Conservation (phyloP, 2,797 vertebrate species). For the Lagocephalus sceleratus region DNA sequence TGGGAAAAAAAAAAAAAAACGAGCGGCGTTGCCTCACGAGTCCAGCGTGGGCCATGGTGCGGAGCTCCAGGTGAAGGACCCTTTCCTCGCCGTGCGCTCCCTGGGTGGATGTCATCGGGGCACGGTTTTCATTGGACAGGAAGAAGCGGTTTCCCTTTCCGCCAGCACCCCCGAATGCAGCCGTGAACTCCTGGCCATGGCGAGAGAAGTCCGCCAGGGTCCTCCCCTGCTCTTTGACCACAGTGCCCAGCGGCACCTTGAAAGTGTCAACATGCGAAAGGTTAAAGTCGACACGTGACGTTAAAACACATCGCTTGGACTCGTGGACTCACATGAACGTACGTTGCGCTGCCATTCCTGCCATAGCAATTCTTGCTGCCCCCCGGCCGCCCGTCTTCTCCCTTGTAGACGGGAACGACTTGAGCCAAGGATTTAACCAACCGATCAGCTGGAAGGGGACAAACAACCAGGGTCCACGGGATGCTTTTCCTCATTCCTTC, state of each 20-base stretch:
- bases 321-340: conserved; percentile 76
- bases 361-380: conserved; percentile 88
- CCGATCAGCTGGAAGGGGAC: conserved; percentile 76
- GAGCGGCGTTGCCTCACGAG: conserved; percentile 74
- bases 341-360: conserved; percentile 71
- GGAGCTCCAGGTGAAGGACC: conserved; percentile 86
- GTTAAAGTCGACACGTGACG: not conserved
- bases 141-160: conserved; percentile 95
- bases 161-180: conserved; percentile 85
- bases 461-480: not conserved
- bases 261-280: not conserved
- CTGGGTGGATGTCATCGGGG: conserved; percentile 76
- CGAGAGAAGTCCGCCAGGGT: conserved; percentile 80
- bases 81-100: conserved; percentile 85
- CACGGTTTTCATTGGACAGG: conserved; percentile 90
- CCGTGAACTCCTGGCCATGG: conserved; percentile 83
- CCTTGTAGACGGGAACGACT: conserved; percentile 78
- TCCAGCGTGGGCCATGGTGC: conserved; percentile 91
- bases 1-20: not conserved
- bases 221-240: conserved; percentile 83
- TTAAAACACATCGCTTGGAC: not conserved
- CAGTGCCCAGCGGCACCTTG: conserved; percentile 89
- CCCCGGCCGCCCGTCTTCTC: conserved; percentile 78
- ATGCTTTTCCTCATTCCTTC: too few species aligned
- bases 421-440: conserved; percentile 85